Percentiles rank a stretch among this genome's conserved stretches.
These are phyloP conservation scores for Atlantisia rogersi DNA, from an alignment of 2,113 vertebrate species.

Conservation along the genomic window DNA sequence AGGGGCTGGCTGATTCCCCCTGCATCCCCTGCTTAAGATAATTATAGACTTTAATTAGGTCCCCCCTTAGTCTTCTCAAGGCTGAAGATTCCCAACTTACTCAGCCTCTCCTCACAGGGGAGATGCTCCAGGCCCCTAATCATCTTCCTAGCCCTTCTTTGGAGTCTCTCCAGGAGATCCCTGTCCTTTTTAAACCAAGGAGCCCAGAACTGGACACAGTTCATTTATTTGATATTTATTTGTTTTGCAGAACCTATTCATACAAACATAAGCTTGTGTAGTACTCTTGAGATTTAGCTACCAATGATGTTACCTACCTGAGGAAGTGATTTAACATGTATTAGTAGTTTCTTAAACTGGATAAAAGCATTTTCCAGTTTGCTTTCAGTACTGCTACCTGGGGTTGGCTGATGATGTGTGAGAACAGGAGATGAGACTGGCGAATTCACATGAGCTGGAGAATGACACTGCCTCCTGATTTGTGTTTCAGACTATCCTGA, in stretches of 20 bases:
- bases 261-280: neutral
- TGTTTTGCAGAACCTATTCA: neutral
- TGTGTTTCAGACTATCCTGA: slow-evolving; percentile 88
- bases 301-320: neutral
- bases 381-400: neutral
- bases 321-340: neutral
- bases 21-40: too few relatives aligned
- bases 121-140: too few relatives aligned
- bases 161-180: too few relatives aligned
- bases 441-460: neutral
- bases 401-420: neutral
- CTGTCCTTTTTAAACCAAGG: too few relatives aligned
- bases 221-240: neutral
- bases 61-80: too few relatives aligned
- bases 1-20: too few relatives aligned
- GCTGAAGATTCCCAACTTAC: too few relatives aligned
- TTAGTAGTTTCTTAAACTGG: neutral
- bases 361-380: neutral
- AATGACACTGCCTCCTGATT: neutral
- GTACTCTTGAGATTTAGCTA: neutral
- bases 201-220: too few relatives aligned
- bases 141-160: too few relatives aligned
- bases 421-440: neutral
- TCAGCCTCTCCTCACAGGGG: too few relatives aligned
- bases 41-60: too few relatives aligned